A percentile compares a stretch with the other conserved stretches of the same genome.
Evolutionary conservation across 2,113 vertebrate genomes (phyloP).

Genomic region (Antechinus stuartii): DNA sequence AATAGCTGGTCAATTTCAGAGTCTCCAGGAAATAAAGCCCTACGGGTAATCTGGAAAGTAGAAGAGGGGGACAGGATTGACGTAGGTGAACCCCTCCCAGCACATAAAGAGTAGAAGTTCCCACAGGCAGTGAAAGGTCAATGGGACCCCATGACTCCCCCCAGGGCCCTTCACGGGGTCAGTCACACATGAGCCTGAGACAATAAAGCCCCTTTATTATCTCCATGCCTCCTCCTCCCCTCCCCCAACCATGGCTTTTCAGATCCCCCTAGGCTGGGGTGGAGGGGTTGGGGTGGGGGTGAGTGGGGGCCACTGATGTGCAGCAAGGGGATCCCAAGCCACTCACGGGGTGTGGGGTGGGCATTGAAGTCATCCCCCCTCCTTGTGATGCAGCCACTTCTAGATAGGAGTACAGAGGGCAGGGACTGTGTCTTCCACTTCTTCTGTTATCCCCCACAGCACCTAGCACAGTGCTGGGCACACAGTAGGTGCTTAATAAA

Average conservation of each 20-base stretch:
- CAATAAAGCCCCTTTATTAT: slow-evolving; percentile 78
- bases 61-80: slow-evolving; percentile 52
- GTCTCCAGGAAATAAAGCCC: slow-evolving; percentile 95
- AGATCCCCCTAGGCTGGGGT: slow-evolving; percentile 75
- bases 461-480: slow-evolving; percentile 79
- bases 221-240: slow-evolving; percentile 74
- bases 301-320: slow-evolving; percentile 74
- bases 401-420: slow-evolving; percentile 82
- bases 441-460: slow-evolving; percentile 81
- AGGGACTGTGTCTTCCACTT: slow-evolving; percentile 82
- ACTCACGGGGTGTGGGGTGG: slow-evolving; percentile 81
- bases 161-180: slow-evolving; percentile 68
- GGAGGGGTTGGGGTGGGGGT: slow-evolving; percentile 76
- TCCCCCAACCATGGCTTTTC: slow-evolving; percentile 75
- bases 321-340: slow-evolving; percentile 79
- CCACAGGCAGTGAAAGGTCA: slow-evolving; percentile 76
- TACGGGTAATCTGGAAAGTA: slow-evolving; percentile 88
- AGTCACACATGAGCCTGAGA: slow-evolving; percentile 73
- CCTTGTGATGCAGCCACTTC: slow-evolving; percentile 82
- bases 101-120: slow-evolving; percentile 55
- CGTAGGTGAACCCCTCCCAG: slow-evolving; percentile 40
- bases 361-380: slow-evolving; percentile 80
- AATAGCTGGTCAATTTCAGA: slow-evolving; percentile 97
- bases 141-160: slow-evolving; percentile 78
- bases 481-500: slow-evolving; percentile 82